Evolutionary conservation across 2,797 vertebrate genomes (phyloP).

Genomic region (Myotis daubentonii): DNA sequence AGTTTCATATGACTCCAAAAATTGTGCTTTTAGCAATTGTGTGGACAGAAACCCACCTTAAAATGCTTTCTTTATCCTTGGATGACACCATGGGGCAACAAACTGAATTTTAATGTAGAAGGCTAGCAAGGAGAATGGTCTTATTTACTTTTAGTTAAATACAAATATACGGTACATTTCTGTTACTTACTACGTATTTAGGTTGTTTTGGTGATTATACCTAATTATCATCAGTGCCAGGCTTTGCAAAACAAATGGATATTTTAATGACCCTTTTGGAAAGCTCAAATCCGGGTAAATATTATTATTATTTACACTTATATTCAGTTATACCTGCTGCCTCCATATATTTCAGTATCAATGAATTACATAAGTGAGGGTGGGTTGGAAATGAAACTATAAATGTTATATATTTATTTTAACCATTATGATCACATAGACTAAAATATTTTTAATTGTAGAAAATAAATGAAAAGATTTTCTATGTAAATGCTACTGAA

Average conservation of each 20-base stretch:
- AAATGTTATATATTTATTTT: conserved; percentile 57
- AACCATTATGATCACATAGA: conserved; percentile 52
- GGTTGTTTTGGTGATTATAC: conserved; percentile 26
- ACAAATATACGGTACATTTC: conserved; percentile 1
- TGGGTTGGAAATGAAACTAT: conserved; percentile 45
- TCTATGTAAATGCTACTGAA: conserved; percentile 37
- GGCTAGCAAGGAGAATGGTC: neutral
- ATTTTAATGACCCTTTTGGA: conserved; percentile 58
- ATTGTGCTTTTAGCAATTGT: neutral
- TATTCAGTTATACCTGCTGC: conserved; percentile 63
- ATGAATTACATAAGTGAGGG: conserved; percentile 27
- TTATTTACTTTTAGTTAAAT: neutral
- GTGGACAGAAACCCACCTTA: neutral
- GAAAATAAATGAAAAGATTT: conserved; percentile 67
- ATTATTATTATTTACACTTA: conserved; percentile 35
- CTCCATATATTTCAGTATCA: conserved; percentile 63
- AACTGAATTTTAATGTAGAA: neutral
- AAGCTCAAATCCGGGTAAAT: conserved; percentile 59
- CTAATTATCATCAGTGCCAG: neutral
- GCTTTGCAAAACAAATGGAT: conserved; percentile 43
- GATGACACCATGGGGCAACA: neutral
- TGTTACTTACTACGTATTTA: neutral
- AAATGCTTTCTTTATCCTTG: neutral
- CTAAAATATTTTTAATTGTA: conserved; percentile 28
- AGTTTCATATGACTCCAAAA: neutral